These are phyloP conservation scores for Rhinolophus sinicus DNA, from an alignment of 2,113 vertebrate genomes.

Conservation along the genomic window DNA sequence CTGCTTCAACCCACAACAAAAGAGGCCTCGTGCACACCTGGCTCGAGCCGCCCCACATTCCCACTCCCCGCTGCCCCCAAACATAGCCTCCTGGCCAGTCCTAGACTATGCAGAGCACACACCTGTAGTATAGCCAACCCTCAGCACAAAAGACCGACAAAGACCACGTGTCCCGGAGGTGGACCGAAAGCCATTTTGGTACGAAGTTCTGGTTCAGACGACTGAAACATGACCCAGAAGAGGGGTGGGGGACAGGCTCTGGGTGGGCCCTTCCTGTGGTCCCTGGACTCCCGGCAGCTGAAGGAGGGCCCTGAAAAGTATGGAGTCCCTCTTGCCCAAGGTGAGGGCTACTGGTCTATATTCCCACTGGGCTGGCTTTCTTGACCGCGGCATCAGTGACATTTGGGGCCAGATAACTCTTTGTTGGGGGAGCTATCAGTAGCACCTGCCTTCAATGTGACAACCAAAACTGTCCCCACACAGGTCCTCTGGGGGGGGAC, in stretches of 20 bases:
- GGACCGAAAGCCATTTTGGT: not conserved
- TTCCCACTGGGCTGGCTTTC: not conserved
- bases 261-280: not conserved
- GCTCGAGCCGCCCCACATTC: not conserved
- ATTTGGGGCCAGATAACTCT: not conserved
- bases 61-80: rapidly evolving
- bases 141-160: not conserved
- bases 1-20: not conserved
- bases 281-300: not conserved
- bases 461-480: not conserved
- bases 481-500: not conserved
- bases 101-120: not conserved
- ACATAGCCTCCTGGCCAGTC: not conserved
- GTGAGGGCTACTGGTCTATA: not conserved
- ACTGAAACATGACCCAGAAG: not conserved
- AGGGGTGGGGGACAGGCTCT: not conserved
- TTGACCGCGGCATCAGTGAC: not conserved
- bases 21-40: rapidly evolving
- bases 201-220: not conserved
- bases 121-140: not conserved
- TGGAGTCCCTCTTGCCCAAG: not conserved
- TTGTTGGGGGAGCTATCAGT: not conserved
- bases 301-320: not conserved
- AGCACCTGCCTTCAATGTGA: not conserved
- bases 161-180: not conserved